Percentiles rank a stretch among this genome's conserved stretches.
Conservation (phyloP, 2,888 invertebrate genomes). For the Plusia festucae region DNA sequence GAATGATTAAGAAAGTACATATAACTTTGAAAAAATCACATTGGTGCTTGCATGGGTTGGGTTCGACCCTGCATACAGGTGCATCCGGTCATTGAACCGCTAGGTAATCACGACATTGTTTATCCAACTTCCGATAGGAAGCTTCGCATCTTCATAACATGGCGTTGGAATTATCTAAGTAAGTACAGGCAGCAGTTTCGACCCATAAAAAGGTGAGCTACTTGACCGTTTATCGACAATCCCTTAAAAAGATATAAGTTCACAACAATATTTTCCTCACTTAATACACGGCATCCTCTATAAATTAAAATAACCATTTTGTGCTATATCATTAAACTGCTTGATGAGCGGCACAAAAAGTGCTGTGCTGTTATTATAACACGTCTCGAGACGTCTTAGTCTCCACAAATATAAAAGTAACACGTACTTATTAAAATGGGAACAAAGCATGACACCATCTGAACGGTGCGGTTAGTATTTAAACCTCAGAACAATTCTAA, state of each 20-base stretch:
- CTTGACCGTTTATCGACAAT: background rate
- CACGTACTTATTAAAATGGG: background rate
- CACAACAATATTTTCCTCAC: background rate
- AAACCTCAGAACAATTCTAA: conserved; percentile 26
- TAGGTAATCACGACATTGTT: no score
- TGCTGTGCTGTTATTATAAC: background rate
- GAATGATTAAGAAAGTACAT: no score
- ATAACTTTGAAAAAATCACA: no score
- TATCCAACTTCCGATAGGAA: background rate
- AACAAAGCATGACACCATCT: background rate
- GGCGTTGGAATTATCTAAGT: background rate
- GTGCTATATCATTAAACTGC: conserved; percentile 1
- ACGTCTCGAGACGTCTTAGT: background rate
- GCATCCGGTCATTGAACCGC: no score
- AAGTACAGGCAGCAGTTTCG: no score
- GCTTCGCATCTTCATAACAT: background rate
- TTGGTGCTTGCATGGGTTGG: no score
- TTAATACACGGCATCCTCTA: background rate
- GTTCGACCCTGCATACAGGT: no score
- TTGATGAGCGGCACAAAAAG: background rate
- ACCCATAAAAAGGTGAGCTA: background rate
- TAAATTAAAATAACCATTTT: background rate
- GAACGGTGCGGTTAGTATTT: conserved; percentile 6
- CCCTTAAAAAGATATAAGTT: background rate
- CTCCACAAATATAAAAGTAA: conserved; percentile 5